phyloP scores from a whole-genome alignment of 2,888 invertebrate genomes.

The Elegia similella region DNA sequence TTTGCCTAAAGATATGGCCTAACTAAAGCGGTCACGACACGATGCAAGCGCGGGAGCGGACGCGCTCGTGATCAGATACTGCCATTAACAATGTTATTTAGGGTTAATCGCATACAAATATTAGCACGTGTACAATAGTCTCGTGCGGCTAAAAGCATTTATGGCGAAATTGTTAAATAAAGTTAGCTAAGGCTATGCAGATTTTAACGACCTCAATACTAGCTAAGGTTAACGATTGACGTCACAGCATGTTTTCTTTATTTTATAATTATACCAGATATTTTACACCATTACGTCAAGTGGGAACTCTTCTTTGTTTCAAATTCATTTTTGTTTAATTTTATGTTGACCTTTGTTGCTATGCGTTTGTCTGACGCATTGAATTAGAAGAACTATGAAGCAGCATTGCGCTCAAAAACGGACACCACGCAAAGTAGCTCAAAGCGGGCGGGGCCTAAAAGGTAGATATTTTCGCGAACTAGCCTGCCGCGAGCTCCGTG shows the following conservation, averaged over 20 bases:
- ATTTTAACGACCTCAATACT: background rate
- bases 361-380: background rate
- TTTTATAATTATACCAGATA: constrained; percentile 4
- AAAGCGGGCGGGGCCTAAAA: too few relatives aligned
- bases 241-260: constrained; percentile 4
- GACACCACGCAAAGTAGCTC: too few relatives aligned
- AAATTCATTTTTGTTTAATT: background rate
- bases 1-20: background rate
- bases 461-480: too few relatives aligned
- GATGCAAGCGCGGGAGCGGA: too few relatives aligned
- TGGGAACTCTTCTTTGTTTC: background rate
- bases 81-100: too few relatives aligned
- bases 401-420: too few relatives aligned
- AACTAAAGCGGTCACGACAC: too few relatives aligned
- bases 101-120: background rate
- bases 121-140: background rate
- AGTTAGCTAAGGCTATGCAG: background rate
- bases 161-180: too few relatives aligned
- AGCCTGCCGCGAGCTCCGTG: too few relatives aligned
- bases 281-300: background rate
- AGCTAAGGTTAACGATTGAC: constrained; percentile 12
- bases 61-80: too few relatives aligned
- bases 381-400: too few relatives aligned
- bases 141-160: too few relatives aligned
- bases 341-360: background rate